These are phyloP conservation scores for Meriones psammophilus DNA, from an alignment of 2,797 vertebrate genomes.

Conservation along the genomic window DNA sequence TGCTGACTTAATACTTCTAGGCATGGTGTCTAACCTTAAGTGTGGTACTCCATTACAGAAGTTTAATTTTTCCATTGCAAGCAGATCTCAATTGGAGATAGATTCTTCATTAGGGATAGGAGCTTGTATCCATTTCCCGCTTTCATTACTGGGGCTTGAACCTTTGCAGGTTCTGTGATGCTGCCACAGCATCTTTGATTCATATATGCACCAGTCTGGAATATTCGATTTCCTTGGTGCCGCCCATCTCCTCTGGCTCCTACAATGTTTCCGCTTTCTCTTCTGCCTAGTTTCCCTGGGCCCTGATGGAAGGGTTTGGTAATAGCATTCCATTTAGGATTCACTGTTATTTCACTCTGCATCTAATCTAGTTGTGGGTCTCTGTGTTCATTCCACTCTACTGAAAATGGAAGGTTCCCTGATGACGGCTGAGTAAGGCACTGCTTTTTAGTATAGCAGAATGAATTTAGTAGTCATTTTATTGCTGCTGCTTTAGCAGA, in stretches of 20 bases:
- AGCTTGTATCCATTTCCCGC: neutral
- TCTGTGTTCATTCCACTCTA: neutral
- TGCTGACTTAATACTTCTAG: neutral
- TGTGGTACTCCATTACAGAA: neutral
- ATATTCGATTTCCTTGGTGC: too few species aligned
- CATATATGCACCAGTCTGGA: neutral
- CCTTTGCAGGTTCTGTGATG: neutral
- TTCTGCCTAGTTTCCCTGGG: neutral
- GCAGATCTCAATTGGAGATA: neutral
- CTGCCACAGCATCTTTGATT: neutral
- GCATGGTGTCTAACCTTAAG: neutral
- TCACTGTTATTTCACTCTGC: neutral
- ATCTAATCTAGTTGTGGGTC: neutral
- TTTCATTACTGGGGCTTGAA: neutral
- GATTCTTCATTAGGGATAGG: neutral
- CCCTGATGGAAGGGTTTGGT: neutral
- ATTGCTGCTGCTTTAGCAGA: neutral
- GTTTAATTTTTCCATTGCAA: neutral
- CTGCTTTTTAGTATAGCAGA: neutral
- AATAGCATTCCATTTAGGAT: neutral
- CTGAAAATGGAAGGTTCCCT: neutral
- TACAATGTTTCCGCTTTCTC: neutral
- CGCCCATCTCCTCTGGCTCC: neutral
- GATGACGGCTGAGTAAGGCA: neutral
- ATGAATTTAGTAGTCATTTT: neutral